Conservation (phyloP, 1,140 invertebrate species). For the Ceratoteleas bidentatus region DNA sequence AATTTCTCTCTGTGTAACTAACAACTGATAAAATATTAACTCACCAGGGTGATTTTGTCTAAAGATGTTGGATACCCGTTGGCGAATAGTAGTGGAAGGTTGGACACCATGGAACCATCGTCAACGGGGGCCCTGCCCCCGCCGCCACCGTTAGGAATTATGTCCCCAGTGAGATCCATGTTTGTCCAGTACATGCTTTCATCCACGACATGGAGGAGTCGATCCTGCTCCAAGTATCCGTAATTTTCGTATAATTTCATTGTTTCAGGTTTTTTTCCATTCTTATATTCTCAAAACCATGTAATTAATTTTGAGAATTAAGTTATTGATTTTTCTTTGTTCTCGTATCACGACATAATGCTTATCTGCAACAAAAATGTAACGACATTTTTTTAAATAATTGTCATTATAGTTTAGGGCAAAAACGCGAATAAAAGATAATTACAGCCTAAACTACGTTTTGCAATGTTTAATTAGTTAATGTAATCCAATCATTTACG, state of each 20-base stretch:
- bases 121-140: conserved; percentile 56
- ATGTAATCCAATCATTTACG: too few species aligned
- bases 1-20: too few species aligned
- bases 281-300: conserved; percentile 44
- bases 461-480: too few species aligned
- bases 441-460: too few species aligned
- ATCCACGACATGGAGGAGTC: conserved; percentile 67
- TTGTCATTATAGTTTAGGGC: not conserved
- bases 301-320: conserved; percentile 31
- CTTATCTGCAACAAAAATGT: conserved; percentile 22
- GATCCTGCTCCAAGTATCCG: conserved; percentile 71
- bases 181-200: conserved; percentile 57
- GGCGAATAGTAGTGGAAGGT: conserved; percentile 86
- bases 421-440: too few species aligned
- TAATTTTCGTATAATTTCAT: conserved; percentile 78
- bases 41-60: conserved; percentile 83
- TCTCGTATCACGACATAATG: conserved; percentile 13
- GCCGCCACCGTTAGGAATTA: conserved; percentile 64
- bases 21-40: not conserved
- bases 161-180: conserved; percentile 72
- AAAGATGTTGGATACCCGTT: conserved; percentile 86
- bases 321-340: not conserved
- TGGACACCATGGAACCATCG: conserved; percentile 83
- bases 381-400: conserved; percentile 4
- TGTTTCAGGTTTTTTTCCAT: conserved; percentile 68